phyloP scores from a whole-genome alignment of 1,140 invertebrate species.

The Drosophila nikananu region DNA sequence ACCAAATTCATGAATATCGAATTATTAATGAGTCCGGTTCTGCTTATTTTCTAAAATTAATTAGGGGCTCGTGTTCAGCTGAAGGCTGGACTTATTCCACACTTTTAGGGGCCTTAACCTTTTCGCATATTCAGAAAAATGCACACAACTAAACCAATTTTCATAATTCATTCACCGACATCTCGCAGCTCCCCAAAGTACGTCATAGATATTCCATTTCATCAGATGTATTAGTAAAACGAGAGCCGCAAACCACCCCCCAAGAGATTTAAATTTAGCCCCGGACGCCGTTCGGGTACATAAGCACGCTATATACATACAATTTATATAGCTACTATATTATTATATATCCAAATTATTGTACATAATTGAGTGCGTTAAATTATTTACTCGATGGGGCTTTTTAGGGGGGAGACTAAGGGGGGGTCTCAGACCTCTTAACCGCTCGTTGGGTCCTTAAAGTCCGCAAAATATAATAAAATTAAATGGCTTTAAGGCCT shows the following conservation, averaged over 20 bases:
- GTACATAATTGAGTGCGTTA: conserved; percentile 77
- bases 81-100: neutral
- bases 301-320: conserved; percentile 16
- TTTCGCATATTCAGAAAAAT: conserved; percentile 3
- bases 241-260: conserved; percentile 15
- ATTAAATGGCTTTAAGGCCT: conserved; percentile 73
- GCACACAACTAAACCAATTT: conserved; percentile 24
- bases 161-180: conserved; percentile 41
- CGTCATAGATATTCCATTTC: conserved; percentile 49
- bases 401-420: conserved; percentile 17
- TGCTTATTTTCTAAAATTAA: conserved; percentile 6
- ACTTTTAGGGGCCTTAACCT: conserved; percentile 3
- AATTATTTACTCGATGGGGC: conserved; percentile 69
- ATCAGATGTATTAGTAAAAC: conserved; percentile 41
- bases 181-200: conserved; percentile 30
- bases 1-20: neutral
- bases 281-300: conserved; percentile 10
- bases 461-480: conserved; percentile 68
- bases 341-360: conserved; percentile 64
- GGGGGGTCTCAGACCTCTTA: conserved; percentile 2
- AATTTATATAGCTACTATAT: conserved; percentile 11
- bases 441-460: conserved; percentile 32
- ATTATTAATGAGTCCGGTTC: neutral
- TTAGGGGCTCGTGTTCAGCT: neutral
- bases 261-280: conserved; percentile 53